Conservation (phyloP, 2,888 invertebrate genomes). For the Tribolium freemani region DNA sequence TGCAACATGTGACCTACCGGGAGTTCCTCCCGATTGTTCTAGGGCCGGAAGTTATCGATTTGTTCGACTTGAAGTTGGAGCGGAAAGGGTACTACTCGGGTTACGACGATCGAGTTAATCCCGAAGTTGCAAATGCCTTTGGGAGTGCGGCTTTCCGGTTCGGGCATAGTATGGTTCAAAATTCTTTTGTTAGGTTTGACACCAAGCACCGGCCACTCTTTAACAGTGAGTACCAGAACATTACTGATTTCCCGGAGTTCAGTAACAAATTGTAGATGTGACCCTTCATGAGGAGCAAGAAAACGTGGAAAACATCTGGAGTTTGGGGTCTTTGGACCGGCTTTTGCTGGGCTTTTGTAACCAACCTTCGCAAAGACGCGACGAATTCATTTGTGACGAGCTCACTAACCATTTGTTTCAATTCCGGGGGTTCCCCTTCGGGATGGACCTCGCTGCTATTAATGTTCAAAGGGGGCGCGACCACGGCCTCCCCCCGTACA, state of each 20-base stretch:
- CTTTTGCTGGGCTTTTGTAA: slow-evolving; percentile 82
- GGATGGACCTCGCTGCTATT: slow-evolving; percentile 89
- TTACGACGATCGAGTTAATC: slow-evolving; percentile 79
- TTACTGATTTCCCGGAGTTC: not conserved
- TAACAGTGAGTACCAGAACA: slow-evolving; percentile 73
- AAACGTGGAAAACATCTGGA: slow-evolving; percentile 80
- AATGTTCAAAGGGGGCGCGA: slow-evolving; percentile 91
- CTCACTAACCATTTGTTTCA: slow-evolving; percentile 88
- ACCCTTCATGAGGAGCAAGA: slow-evolving; percentile 84
- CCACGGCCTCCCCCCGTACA: slow-evolving; percentile 87
- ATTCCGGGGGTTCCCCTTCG: slow-evolving; percentile 78
- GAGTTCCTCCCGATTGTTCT: slow-evolving; percentile 85
- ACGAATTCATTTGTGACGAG: slow-evolving; percentile 86
- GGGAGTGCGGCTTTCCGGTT: slow-evolving; percentile 88
- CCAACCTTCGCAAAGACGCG: slow-evolving; percentile 83
- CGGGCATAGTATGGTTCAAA: slow-evolving; percentile 89
- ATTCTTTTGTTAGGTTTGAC: slow-evolving; percentile 81
- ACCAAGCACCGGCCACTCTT: slow-evolving; percentile 77
- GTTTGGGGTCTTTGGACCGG: slow-evolving; percentile 84
- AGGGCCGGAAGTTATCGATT: slow-evolving; percentile 81
- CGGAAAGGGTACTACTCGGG: slow-evolving; percentile 79
- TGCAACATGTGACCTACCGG: slow-evolving; percentile 87
- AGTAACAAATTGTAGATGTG: slow-evolving; percentile 73
- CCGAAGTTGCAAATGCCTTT: slow-evolving; percentile 84
- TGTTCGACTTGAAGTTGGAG: slow-evolving; percentile 81